Base-by-base conservation (phyloP, 37 sponge, comb jelly and placozoan species). In the Theonella swinhoei region DNA sequence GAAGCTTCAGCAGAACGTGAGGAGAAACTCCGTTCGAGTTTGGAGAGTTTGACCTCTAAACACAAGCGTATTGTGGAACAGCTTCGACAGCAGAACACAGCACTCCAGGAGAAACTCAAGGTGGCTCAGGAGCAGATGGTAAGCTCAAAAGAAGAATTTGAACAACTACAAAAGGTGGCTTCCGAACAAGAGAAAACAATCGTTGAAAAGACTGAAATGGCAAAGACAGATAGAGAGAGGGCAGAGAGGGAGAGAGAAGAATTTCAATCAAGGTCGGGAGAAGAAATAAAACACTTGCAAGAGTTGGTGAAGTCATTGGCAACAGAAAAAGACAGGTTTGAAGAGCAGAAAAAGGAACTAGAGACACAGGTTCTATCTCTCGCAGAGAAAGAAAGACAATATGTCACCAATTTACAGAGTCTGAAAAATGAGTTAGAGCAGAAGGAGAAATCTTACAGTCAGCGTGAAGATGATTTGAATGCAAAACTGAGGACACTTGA, bases 51-150 rank as follows among this genome's bases (percentile, higher is more conserved):
- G n/a, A 60, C 38, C 8, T 62, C 11, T 2, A 70, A 86, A 70
- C 69, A 93, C 23, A 69, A 42, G 3, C 65, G 58, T 17, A 64
- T 86, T 41, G 77, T 86, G 31, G 33, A 62, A 22, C 86, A 85
- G 39, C 39, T 90, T 25, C 68, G 72, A 1, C 26, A 69, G 24
- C 80, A 90, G 62, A 83, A 58, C 60, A 41, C 76, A 30, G 34
- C 17, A 0, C 84, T 84, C 1, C 84, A 83, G 68, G 35, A 30
- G 22, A 35, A 32, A 22, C 82, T 62, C 38, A 54, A 43, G 14
- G 14, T 63, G 2, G 35, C 62, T 30, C 59, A 43, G 19, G 43
- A 28, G 34, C 35, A 76, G 62, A 0, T 54, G 1, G 62, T 22
- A 24, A 9, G 19, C 31, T 43, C 62, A 4, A 29, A 76, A 22